phyloP scores from a whole-genome alignment of 64 coral and sea anemone species.

The Stylophora pistillata region DNA sequence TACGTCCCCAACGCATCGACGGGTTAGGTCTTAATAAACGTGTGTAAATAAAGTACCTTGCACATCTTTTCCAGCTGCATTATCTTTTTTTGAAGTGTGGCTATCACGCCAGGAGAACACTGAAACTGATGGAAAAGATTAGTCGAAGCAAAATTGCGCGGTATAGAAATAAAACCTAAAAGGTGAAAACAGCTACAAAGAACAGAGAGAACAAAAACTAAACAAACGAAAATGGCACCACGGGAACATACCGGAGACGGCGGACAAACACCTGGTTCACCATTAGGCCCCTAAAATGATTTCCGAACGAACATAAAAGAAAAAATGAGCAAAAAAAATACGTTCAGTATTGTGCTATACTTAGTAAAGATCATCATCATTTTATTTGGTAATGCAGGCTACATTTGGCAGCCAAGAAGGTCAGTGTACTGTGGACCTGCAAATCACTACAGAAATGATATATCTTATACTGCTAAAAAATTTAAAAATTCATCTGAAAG shows the following conservation, averaged over 20 bases:
- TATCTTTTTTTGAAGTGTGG: constrained; percentile 73
- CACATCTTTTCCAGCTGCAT: constrained; percentile 74
- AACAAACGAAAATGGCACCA: neutral
- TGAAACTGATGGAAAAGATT: constrained; percentile 54
- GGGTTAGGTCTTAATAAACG: neutral
- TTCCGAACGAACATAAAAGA: too few relatives aligned
- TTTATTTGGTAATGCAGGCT: too few relatives aligned
- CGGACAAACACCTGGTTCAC: constrained; percentile 66
- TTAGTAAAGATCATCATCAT: too few relatives aligned
- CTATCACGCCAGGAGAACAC: constrained; percentile 70
- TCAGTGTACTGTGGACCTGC: too few relatives aligned
- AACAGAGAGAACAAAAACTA: neutral
- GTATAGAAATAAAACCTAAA: neutral
- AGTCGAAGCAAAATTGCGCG: too few relatives aligned
- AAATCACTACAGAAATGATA: too few relatives aligned
- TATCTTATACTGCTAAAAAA: too few relatives aligned
- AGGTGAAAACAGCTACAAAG: neutral
- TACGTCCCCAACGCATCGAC: neutral
- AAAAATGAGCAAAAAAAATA: too few relatives aligned
- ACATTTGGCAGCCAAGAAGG: too few relatives aligned
- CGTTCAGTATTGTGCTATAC: too few relatives aligned
- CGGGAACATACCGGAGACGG: constrained; percentile 60
- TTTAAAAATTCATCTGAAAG: too few relatives aligned
- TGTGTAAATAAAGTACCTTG: constrained; percentile 52
- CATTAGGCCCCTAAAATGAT: constrained; percentile 63